phyloP scores from a whole-genome alignment of 2,797 vertebrate species.

The Aselliscus stoliczkanus region DNA sequence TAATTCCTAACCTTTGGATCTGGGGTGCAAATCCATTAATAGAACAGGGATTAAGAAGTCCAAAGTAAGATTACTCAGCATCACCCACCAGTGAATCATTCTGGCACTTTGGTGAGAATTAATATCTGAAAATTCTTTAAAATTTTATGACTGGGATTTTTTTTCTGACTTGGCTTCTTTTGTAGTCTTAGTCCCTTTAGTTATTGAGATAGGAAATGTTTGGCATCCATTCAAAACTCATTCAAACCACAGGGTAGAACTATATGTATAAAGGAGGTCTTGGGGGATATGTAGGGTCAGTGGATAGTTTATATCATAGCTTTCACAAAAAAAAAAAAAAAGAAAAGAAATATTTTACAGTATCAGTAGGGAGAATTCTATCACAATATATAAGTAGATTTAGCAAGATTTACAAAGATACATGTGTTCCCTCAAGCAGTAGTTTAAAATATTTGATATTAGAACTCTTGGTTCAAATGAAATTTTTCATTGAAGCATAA shows the following conservation, averaged over 20 bases:
- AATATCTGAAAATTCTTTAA: conserved; percentile 66
- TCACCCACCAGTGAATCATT: conserved; percentile 10
- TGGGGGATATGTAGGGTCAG: conserved; percentile 32
- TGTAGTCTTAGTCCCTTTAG: conserved; percentile 49
- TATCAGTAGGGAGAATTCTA: conserved; percentile 64
- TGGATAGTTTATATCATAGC: conserved; percentile 23
- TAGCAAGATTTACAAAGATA: conserved; percentile 70
- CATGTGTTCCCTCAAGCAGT: conserved; percentile 26
- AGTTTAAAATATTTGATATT: conserved; percentile 42
- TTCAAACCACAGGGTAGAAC: conserved; percentile 57
- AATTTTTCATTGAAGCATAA: conserved; percentile 43
- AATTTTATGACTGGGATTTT: conserved; percentile 50
- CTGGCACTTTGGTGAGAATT: conserved; percentile 48
- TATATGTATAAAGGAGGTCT: not conserved
- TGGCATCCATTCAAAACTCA: conserved; percentile 71
- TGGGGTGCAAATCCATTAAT: conserved; percentile 58
- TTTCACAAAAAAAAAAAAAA: conserved; percentile 19
- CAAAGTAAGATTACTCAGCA: not conserved
- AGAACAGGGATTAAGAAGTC: conserved; percentile 43
- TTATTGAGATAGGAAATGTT: conserved; percentile 65
- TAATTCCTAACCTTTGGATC: conserved; percentile 64
- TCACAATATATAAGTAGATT: conserved; percentile 65
- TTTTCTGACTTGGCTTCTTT: conserved; percentile 37
- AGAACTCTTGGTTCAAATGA: conserved; percentile 35
- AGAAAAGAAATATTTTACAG: not conserved